Base-by-base conservation (phyloP, 2,888 invertebrate species). In the Cosmia trapezina region DNA sequence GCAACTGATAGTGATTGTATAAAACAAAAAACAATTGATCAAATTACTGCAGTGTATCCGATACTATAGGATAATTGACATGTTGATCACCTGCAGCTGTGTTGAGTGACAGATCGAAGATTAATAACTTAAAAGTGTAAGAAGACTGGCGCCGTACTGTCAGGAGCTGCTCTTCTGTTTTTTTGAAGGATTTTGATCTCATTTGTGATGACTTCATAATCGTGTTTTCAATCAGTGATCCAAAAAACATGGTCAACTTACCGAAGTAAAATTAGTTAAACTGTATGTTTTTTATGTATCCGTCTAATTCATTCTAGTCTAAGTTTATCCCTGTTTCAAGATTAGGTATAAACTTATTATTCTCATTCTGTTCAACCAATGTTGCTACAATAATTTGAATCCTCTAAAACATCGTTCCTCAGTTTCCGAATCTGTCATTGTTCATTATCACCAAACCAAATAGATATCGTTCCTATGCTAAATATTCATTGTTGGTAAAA, bases 51-150 rank as follows among this genome's bases (percentile, higher is more conserved):
- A 60, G 47, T 77, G 47, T 17, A 83, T 33, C 41, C 60, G 71
- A 83, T 74, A 83, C 71, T 70, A 65, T 22, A 49, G 45, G 41
- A 11, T 82, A 77, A 83, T 80, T 83, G 83, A 57, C 73, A 43
- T 45, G 51, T 77, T 64, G 73, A 60, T 73, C 59, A 72, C 66
- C 71, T 77, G 66, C 28, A 53, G n/a, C 28, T 22, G 4, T 37
- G 37, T 51, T 53, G 57, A 68, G n/a, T 76, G 76, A 53, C 79
- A 81, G 61, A 17, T 59, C 45, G 22, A 54, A 57, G 56, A 69
- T 72, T 76, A 62, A 76, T 76, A 47, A 65, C 49, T n/a, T 49
- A n/a, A 45, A 76, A 56, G 43, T 57, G 67, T 81, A 62, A 76
- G 72, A 72, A 65, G 19, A n/a, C 33, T 73, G 77, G 81, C 68